Base-by-base conservation (phyloP, 1,140 invertebrate genomes). In the Rhyzopertha dominica region DNA sequence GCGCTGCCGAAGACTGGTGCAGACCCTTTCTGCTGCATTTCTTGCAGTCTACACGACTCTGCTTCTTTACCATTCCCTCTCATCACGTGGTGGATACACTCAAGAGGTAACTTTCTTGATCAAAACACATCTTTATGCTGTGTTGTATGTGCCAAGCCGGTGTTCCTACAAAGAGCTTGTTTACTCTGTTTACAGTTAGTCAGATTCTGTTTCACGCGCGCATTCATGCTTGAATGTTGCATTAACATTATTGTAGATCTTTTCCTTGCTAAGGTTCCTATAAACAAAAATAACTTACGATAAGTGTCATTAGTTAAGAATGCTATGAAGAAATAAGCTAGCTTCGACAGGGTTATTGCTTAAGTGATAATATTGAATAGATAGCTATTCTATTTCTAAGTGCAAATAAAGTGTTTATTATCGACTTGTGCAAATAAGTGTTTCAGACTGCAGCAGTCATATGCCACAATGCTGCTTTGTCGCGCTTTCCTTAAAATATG, bases 1-100 rank as follows among this genome's bases (percentile, higher is more conserved):
- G 26, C 54, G 48, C 51, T 34, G 54, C 32, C 50, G 61, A 30
- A 57, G 56, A 38, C 39, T 53, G 29, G 49, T 63, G 30, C 64
- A 66, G 43, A 59, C 59, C 30, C 30, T 66, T 38, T 43, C 51
- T 16, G 48, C 58, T 32, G 56, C 53, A n/a, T 48, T 60, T 36
- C 45, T 65, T 29, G 47, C 74, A 31, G 77, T 74, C 30, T 82
- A 82, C 59, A 78, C 76, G 43, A 80, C 77, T 45, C 69, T 82
- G 30, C 69, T 82, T 31, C 70, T 80, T 47, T 82, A 82, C 52
- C 79, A 81, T 62, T 54, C 48, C 51, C 53, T 61, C 37, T n/a
- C n/a, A n/a, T 61, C 56, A 47, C 52, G 51, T 46, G 54, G 42
- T 14, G 49, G 25, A 12, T 14, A 42, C 30, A 37, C 42, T 23